These are phyloP conservation scores for Protobothrops mucrosquamatus DNA, from an alignment of 2,113 vertebrate species.

Conservation along the genomic window DNA sequence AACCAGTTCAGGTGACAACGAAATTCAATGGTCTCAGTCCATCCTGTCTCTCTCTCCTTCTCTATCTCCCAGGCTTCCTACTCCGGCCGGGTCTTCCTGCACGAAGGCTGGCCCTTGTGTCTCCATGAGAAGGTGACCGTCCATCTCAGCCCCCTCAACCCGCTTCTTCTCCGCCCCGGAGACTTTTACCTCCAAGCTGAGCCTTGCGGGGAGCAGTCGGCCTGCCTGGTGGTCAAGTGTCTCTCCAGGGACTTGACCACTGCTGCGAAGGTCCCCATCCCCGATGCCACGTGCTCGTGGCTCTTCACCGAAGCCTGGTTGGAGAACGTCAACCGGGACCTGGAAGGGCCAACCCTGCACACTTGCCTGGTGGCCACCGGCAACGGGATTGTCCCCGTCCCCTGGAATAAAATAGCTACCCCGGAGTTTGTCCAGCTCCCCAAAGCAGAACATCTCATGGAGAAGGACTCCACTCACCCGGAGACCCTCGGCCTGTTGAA, in stretches of 20 bases:
- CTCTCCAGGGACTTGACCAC: conserved; percentile 76
- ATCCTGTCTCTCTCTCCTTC: neutral
- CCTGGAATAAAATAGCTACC: conserved; percentile 77
- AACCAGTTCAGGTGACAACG: neutral
- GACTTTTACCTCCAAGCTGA: conserved; percentile 90
- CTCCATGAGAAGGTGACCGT: conserved; percentile 79
- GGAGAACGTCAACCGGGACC: conserved; percentile 71
- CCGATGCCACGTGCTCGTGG: conserved; percentile 67
- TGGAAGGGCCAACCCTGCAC: conserved; percentile 66
- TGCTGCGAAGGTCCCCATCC: conserved; percentile 74
- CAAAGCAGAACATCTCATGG: conserved; percentile 39
- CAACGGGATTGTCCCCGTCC: conserved; percentile 74
- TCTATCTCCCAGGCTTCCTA: conserved; percentile 75
- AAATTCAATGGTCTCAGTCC: neutral
- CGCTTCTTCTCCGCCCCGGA: conserved; percentile 73
- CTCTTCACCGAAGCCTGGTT: conserved; percentile 84
- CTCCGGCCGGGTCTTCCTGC: conserved; percentile 77
- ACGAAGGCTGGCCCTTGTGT: conserved; percentile 91
- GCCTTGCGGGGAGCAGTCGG: conserved; percentile 74
- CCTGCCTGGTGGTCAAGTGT: conserved; percentile 77
- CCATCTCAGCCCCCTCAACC: conserved; percentile 79
- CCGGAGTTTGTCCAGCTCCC: conserved; percentile 77
- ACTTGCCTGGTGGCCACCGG: conserved; percentile 80
- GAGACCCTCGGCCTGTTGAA: conserved; percentile 25
- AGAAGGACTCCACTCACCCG: neutral